phyloP scores from a whole-genome alignment of 2,797 vertebrate species.

The Poecile montanus region DNA sequence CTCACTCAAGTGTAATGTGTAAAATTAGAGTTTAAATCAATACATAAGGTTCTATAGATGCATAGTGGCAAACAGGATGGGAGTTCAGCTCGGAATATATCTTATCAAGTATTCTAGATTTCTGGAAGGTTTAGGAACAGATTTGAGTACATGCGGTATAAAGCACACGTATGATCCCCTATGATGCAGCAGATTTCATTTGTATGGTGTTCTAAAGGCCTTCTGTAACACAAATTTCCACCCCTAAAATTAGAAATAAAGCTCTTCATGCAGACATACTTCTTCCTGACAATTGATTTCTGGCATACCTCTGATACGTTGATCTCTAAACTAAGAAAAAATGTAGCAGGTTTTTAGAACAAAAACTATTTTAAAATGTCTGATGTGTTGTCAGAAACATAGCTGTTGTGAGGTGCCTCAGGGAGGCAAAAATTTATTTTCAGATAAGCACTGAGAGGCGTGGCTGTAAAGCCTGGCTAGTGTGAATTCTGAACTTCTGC shows the following conservation, averaged over 20 bases:
- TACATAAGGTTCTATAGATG: not conserved
- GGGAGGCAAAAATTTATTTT: no score
- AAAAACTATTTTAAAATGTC: not conserved
- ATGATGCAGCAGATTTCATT: not conserved
- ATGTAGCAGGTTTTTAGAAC: not conserved
- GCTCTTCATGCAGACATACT: not conserved
- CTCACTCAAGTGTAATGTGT: not conserved
- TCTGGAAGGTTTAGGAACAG: not conserved
- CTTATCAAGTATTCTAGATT: not conserved
- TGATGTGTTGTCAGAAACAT: not conserved
- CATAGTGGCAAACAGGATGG: not conserved
- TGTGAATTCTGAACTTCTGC: no score
- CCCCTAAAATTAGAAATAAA: not conserved
- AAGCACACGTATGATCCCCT: not conserved
- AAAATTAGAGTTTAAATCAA: not conserved
- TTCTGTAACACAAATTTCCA: not conserved
- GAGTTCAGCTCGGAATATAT: not conserved
- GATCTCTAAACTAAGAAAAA: not conserved
- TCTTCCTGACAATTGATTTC: not conserved
- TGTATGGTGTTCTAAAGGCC: not conserved
- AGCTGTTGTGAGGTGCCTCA: no score
- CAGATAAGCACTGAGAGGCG: no score
- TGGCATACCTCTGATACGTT: not conserved
- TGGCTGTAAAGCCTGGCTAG: no score
- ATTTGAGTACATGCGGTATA: not conserved